Percentiles rank a stretch among this genome's conserved stretches.
Conservation (phyloP, 2,888 invertebrate species). For the Drosophila quasianomalipes region DNA sequence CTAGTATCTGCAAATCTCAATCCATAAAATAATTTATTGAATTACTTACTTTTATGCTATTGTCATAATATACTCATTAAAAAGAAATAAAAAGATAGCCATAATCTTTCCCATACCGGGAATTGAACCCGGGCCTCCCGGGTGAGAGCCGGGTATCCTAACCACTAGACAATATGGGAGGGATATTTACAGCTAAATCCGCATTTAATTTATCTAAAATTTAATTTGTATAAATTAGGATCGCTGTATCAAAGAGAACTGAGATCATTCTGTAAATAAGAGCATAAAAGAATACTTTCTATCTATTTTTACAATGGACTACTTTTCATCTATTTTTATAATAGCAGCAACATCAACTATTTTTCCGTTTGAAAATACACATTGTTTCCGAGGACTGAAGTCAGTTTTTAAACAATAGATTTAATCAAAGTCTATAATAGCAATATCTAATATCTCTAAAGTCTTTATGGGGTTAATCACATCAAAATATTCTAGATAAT, state of each 20-base stretch:
- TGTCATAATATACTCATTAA: no score
- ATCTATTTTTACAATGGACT: not conserved
- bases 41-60: not conserved
- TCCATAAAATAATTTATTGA: not conserved
- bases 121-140: constrained; percentile 76
- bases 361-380: not conserved
- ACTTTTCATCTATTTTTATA: not conserved
- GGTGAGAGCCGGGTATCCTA: constrained; percentile 76
- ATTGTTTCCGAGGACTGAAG: not conserved
- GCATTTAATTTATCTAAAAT: not conserved
- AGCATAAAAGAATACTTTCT: not conserved
- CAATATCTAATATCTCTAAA: not conserved
- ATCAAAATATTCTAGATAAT: not conserved
- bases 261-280: not conserved
- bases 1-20: not conserved
- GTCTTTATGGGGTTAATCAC: not conserved
- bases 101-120: constrained; percentile 76
- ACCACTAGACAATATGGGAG: constrained; percentile 76
- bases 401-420: not conserved
- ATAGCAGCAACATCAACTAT: not conserved
- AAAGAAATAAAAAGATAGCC: not conserved
- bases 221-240: not conserved
- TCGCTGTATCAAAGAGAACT: not conserved
- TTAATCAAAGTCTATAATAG: not conserved
- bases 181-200: not conserved